A percentile compares a stretch with the other conserved stretches of the same genome.
Evolutionary conservation across 1,140 invertebrate species (phyloP).

Genomic region (Drosophila pseudoobscura): DNA sequence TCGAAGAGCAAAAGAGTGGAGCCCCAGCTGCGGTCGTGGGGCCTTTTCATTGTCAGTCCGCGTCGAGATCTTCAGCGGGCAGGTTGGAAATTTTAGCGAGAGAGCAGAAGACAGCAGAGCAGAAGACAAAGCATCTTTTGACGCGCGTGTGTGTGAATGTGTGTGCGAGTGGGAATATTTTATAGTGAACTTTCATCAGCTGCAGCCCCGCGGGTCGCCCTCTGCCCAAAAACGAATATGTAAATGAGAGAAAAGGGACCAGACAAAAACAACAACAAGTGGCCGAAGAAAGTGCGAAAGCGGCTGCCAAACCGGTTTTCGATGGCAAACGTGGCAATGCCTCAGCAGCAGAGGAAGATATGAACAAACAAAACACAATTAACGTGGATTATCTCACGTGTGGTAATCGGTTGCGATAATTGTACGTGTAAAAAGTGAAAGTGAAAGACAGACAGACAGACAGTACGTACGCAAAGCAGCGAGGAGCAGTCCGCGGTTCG

Average conservation of each 20-base stretch:
- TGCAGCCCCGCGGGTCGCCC: constrained; percentile 24
- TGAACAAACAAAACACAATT: constrained; percentile 21
- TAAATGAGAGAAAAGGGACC: constrained; percentile 39
- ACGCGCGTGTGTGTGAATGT: constrained; percentile 4
- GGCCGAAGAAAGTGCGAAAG: constrained; percentile 62
- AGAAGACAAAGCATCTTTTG: constrained; percentile 35
- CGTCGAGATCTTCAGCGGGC: constrained; percentile 62
- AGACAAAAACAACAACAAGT: constrained; percentile 33
- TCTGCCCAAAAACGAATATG: constrained; percentile 26
- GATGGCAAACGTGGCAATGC: constrained; percentile 57
- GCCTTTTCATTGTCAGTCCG: constrained; percentile 35
- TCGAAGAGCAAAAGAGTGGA: constrained; percentile 21
- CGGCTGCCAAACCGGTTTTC: constrained; percentile 47
- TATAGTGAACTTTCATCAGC: constrained; percentile 63
- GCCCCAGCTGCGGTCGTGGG: background rate
- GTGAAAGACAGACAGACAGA: constrained; percentile 16
- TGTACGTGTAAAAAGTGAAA: constrained; percentile 55
- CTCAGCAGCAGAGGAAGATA: constrained; percentile 3
- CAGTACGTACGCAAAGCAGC: background rate
- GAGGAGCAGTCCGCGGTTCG: too few species aligned
- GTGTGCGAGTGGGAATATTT: constrained; percentile 45
- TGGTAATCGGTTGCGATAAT: constrained; percentile 11
- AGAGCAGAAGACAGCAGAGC: constrained; percentile 4
- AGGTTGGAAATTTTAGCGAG: constrained; percentile 36
- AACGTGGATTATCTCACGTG: constrained; percentile 22